Percentiles rank a stretch among this genome's conserved stretches.
phyloP scores from a whole-genome alignment of 2,797 vertebrate genomes.

The Phoxinus dragarum region DNA sequence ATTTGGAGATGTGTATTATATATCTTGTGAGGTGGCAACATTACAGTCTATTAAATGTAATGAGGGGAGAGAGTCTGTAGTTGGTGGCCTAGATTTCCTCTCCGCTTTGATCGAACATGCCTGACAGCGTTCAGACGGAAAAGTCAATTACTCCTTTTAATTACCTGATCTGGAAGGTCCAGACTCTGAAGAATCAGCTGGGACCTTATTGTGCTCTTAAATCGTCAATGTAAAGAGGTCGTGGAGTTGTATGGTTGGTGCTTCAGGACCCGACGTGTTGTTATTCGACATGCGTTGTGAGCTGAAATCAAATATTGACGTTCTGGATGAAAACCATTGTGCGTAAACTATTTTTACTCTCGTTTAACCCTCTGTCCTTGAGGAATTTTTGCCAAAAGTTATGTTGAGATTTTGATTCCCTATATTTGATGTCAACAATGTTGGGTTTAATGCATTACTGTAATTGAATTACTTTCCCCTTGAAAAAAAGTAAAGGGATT shows the following conservation, averaged over 20 bases:
- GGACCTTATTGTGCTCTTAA: conserved; percentile 37
- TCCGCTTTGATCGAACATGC: conserved; percentile 42
- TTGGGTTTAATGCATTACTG: neutral
- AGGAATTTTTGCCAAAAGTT: neutral
- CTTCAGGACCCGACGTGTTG: neutral
- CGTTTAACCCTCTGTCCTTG: neutral
- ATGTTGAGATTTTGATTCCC: neutral
- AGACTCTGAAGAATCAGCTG: conserved; percentile 8
- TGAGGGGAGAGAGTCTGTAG: conserved; percentile 31
- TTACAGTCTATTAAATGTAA: conserved; percentile 28
- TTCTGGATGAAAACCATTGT: neutral
- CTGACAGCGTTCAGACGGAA: conserved; percentile 26
- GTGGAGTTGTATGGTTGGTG: neutral
- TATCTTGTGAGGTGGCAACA: conserved; percentile 3
- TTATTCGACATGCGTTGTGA: neutral
- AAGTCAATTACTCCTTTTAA: conserved; percentile 49
- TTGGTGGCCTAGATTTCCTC: conserved; percentile 50
- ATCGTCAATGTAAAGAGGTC: conserved; percentile 24
- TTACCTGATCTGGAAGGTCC: conserved; percentile 41
- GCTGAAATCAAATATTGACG: neutral
- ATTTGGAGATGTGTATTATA: conserved; percentile 14
- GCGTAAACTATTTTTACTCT: neutral
- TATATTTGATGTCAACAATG: neutral
- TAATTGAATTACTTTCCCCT: neutral
- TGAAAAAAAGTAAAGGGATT: neutral